Evolutionary conservation across 2,888 invertebrate genomes (phyloP).

Genomic region (Dorcus hopei): DNA sequence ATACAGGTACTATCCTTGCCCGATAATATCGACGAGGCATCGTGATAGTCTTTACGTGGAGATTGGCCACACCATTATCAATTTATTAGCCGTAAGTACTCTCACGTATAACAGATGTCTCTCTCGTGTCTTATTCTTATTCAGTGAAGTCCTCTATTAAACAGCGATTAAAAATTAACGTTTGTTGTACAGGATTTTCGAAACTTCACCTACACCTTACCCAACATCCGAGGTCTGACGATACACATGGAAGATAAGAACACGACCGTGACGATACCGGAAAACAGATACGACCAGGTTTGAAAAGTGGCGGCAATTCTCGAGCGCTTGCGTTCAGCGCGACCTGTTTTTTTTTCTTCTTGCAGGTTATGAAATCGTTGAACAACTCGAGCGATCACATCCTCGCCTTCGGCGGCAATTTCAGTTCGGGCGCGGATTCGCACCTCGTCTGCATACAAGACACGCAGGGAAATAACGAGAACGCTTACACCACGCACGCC

Average conservation of each 20-base stretch:
- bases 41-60: conserved; percentile 79
- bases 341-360: conserved; percentile 8
- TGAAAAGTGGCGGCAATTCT: not conserved
- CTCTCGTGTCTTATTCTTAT: no score
- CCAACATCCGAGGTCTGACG: conserved; percentile 70
- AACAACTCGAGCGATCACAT: conserved; percentile 81
- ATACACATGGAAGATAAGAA: conserved; percentile 81
- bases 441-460: conserved; percentile 85
- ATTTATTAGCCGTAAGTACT: conserved; percentile 65
- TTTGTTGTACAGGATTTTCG: conserved; percentile 65
- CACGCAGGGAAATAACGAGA: conserved; percentile 60
- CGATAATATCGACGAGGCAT: conserved; percentile 72
- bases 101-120: no score
- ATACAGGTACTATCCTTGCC: conserved; percentile 82
- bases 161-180: not conserved
- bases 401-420: conserved; percentile 77
- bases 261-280: conserved; percentile 72
- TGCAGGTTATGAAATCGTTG: conserved; percentile 68
- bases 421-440: conserved; percentile 76
- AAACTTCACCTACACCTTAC: conserved; percentile 77
- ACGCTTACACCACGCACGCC: conserved; percentile 80
- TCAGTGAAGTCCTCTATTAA: no score
- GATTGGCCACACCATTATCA: conserved; percentile 85
- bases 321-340: not conserved
- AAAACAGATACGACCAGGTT: conserved; percentile 50